phyloP scores from a whole-genome alignment of 2,888 invertebrate species.

The Dicranocentrus wangi region DNA sequence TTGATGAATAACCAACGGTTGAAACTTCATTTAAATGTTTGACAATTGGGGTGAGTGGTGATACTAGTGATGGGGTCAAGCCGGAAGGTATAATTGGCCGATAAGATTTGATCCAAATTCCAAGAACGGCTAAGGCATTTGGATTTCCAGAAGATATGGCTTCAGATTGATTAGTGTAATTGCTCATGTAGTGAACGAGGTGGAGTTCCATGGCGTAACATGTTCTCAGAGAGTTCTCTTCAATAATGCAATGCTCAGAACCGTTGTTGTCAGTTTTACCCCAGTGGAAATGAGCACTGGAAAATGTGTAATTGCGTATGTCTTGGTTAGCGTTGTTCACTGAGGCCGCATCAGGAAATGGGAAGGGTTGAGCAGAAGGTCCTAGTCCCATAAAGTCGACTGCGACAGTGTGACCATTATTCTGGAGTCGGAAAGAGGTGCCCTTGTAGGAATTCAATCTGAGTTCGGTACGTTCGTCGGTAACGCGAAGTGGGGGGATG shows the following conservation, averaged over 20 bases:
- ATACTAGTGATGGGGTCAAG: too few relatives aligned
- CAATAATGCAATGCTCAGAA: slow-evolving; percentile 35
- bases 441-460: slow-evolving; percentile 3
- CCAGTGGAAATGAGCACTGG: slow-evolving; percentile 34
- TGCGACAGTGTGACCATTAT: slow-evolving; percentile 34
- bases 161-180: slow-evolving; percentile 2
- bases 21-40: neutral
- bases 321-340: neutral
- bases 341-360: slow-evolving; percentile 18
- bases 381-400: slow-evolving; percentile 24
- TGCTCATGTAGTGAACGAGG: slow-evolving; percentile 37
- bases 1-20: neutral
- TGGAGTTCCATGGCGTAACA: slow-evolving; percentile 45
- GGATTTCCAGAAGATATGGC: slow-evolving; percentile 15
- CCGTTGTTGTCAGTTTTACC: neutral
- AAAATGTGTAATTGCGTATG: slow-evolving; percentile 1
- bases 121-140: slow-evolving; percentile 40
- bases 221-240: too few relatives aligned
- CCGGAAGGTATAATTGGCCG: neutral
- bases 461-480: neutral
- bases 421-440: slow-evolving; percentile 21
- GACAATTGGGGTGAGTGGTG: slow-evolving; percentile 24
- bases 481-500: neutral
- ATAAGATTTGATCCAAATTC: slow-evolving; percentile 13
- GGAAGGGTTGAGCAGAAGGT: neutral